Evolutionary conservation across 2,888 invertebrate genomes (phyloP).

Genomic region (Zygothrica quintamaculata): DNA sequence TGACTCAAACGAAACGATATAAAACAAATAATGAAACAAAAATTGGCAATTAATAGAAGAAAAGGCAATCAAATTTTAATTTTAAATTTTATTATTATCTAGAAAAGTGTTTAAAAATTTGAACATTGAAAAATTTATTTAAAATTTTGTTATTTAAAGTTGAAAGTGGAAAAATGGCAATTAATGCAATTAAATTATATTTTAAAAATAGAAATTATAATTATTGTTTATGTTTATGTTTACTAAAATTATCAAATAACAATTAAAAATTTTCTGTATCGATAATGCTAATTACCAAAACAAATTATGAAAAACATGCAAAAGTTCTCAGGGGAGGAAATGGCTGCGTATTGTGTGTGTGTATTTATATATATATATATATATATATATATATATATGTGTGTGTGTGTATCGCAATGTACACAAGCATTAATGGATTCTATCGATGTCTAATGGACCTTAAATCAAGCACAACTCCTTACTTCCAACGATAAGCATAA

Average conservation of each 20-base stretch:
- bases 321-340: neutral
- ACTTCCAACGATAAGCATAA: conserved; percentile 9
- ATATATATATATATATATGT: neutral
- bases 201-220: neutral
- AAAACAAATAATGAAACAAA: too few relatives aligned
- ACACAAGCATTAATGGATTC: neutral
- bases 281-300: conserved; percentile 44
- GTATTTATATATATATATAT: conserved; percentile 27
- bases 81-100: too few relatives aligned
- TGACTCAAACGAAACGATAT: too few relatives aligned
- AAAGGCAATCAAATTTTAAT: too few relatives aligned
- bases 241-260: conserved; percentile 3
- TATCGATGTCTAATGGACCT: conserved; percentile 23
- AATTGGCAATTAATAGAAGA: too few relatives aligned
- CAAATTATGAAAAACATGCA: conserved; percentile 44
- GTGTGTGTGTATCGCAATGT: too few relatives aligned
- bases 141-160: neutral
- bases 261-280: conserved; percentile 17
- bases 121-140: neutral
- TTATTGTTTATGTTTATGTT: neutral
- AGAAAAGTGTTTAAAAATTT: neutral
- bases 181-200: conserved; percentile 1
- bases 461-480: conserved; percentile 12
- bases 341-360: neutral
- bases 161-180: neutral